phyloP scores from a whole-genome alignment of 2,888 invertebrate genomes.

The Leptopilina drosophilae region DNA sequence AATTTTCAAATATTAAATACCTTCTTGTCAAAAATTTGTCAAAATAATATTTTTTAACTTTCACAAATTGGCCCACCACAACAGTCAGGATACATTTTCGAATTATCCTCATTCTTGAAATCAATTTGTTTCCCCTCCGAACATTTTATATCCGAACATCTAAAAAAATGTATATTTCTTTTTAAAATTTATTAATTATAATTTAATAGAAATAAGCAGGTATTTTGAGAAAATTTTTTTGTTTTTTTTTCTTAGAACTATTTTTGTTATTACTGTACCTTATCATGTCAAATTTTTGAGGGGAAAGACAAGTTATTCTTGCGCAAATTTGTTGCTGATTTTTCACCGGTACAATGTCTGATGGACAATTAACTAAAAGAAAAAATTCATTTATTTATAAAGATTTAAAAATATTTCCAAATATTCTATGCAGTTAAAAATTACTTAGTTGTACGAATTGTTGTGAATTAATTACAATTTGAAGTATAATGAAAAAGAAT shows the following conservation, averaged over 20 bases:
- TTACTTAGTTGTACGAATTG: constrained; percentile 3
- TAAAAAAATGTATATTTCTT: constrained; percentile 16
- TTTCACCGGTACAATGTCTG: background rate
- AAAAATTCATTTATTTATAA: background rate
- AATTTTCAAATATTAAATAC: too few species aligned
- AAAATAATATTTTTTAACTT: too few species aligned
- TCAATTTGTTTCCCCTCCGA: constrained; percentile 46
- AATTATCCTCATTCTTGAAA: constrained; percentile 43
- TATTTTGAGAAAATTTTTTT: background rate
- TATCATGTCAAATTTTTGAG: constrained; percentile 12
- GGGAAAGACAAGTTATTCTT: background rate
- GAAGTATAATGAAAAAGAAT: background rate
- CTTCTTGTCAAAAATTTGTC: too few species aligned
- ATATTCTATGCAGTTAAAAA: background rate
- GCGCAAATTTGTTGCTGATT: background rate
- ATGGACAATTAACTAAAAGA: background rate
- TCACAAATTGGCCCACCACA: constrained; percentile 49
- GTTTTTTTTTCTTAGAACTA: background rate
- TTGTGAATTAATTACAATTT: background rate
- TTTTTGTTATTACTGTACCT: background rate
- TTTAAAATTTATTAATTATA: too few species aligned
- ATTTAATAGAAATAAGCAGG: too few species aligned
- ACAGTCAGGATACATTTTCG: constrained; percentile 52
- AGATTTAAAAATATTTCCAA: background rate
- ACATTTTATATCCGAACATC: constrained; percentile 44